Evolutionary conservation across 2,797 vertebrate genomes (phyloP).

Genomic region (Spinus olivaceus): DNA sequence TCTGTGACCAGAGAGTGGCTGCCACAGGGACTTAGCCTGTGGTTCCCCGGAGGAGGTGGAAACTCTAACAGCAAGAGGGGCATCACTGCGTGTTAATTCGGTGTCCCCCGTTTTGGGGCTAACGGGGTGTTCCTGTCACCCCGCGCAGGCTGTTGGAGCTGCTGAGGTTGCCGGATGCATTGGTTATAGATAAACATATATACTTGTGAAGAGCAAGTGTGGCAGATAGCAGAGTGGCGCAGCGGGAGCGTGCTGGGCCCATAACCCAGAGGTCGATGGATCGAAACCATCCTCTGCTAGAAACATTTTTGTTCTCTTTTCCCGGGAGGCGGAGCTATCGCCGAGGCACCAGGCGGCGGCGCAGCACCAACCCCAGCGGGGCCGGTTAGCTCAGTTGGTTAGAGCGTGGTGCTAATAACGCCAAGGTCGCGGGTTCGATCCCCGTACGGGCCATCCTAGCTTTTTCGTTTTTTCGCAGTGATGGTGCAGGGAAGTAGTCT

Average conservation of each 20-base stretch:
- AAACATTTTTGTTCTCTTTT: rapidly evolving
- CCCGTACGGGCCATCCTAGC: rapidly evolving
- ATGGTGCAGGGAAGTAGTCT: not conserved
- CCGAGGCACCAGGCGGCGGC: rapidly evolving
- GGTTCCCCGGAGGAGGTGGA: not conserved
- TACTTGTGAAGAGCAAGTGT: too few relatives aligned
- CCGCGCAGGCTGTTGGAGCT: rapidly evolving
- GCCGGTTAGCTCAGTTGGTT: constrained; percentile 26
- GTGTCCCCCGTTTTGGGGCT: rapidly evolving
- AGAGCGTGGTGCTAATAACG: not conserved
- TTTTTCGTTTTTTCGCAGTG: not conserved
- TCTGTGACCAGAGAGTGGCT: not conserved
- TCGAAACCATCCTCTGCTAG: not conserved
- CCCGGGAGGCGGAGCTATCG: rapidly evolving
- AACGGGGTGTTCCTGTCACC: rapidly evolving
- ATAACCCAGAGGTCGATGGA: not conserved
- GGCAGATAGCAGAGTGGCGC: not conserved
- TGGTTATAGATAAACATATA: rapidly evolving
- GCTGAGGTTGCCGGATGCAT: rapidly evolving
- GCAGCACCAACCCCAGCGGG: rapidly evolving
- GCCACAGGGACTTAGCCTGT: rapidly evolving
- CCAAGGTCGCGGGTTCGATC: not conserved
- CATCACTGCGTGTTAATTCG: rapidly evolving
- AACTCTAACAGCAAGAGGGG: rapidly evolving
- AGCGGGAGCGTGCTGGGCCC: constrained; percentile 6